Evolutionary conservation across 2,888 invertebrate species (phyloP), one percentile per base, ranked within the genome.

Genomic region (Masnerella sp.): DNA sequence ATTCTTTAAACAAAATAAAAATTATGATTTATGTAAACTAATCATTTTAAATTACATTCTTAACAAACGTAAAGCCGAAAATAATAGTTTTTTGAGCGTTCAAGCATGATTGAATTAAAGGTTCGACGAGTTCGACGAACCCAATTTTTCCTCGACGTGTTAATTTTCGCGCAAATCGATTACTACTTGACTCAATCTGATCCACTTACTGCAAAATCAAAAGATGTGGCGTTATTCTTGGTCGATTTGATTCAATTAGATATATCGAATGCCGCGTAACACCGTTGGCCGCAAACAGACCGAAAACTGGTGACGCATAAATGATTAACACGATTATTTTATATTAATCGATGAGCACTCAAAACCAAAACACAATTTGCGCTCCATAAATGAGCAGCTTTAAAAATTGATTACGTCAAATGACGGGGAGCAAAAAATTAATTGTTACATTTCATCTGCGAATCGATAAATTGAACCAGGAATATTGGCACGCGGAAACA

Each of bases 131-230:
- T 43, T 22, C 12, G 14, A 22, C n/a, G 12, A 11, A 12, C 22
- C 22, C 18, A 22, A 43, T 43, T 32, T n/a, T 47, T 30, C n/a
- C 4, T 20, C 45, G n/a, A n/a, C n/a, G 47, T 20, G 12, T 47
- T 45, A 38, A 61, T 30, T 49, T 61, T 61, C 36, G 5, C 38
- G 32, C 49, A 30, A 30, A 20, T 49, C 32, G 40, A 61, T 61
- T 49, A 28, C 49, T 49, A 30, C 49, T 61, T 40, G 40, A 49
- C 61, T 49, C 49, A 40, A 40, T 49, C 20, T 32, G 47, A 59
- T 59, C 59, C 34, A 49, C 61, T 61, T 40, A 49, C 42, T 49
- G 49, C 32, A n/a, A 49, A 61, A 36, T 49, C 49, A 30, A 15
- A 61, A 49, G 40, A 40, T 40, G 12, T 32, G 17, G 49, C 49